These are phyloP conservation scores for Limnephilus lunatus DNA, from an alignment of 2,888 invertebrate species.

Conservation along the genomic window DNA sequence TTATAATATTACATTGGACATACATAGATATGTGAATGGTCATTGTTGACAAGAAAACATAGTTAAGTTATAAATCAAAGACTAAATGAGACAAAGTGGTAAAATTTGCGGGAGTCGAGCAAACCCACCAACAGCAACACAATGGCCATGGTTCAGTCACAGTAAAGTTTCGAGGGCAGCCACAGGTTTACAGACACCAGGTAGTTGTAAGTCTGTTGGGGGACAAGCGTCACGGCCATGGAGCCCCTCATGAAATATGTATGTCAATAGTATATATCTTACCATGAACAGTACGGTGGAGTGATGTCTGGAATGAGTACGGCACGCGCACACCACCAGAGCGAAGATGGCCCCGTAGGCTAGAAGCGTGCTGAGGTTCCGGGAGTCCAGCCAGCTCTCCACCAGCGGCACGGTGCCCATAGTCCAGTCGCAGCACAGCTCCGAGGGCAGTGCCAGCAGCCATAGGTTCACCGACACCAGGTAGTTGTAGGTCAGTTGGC, in stretches of 20 bases:
- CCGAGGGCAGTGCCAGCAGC: constrained; percentile 92
- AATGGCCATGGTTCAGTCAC: constrained; percentile 99
- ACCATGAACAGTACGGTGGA: constrained; percentile 78
- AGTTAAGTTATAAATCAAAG: background rate
- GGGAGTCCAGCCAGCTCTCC: constrained; percentile 85
- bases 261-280: constrained; percentile 60
- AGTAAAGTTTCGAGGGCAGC: constrained; percentile 93
- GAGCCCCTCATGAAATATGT: constrained; percentile 78
- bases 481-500: constrained; percentile 96
- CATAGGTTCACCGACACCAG: constrained; percentile 93
- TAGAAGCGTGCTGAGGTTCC: constrained; percentile 88
- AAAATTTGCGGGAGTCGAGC: constrained; percentile 80
- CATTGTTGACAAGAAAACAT: background rate
- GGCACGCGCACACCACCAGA: constrained; percentile 76
- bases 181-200: constrained; percentile 93
- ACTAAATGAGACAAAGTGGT: background rate
- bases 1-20: background rate
- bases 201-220: constrained; percentile 96
- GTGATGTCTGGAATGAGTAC: constrained; percentile 79
- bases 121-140: constrained; percentile 90
- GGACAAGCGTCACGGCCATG: too few relatives aligned
- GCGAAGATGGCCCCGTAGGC: constrained; percentile 81
- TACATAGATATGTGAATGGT: background rate
- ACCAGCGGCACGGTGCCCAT: constrained; percentile 96
- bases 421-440: constrained; percentile 98